Base-by-base conservation (phyloP, 2,113 vertebrate genomes). In the Hylia prasina region DNA sequence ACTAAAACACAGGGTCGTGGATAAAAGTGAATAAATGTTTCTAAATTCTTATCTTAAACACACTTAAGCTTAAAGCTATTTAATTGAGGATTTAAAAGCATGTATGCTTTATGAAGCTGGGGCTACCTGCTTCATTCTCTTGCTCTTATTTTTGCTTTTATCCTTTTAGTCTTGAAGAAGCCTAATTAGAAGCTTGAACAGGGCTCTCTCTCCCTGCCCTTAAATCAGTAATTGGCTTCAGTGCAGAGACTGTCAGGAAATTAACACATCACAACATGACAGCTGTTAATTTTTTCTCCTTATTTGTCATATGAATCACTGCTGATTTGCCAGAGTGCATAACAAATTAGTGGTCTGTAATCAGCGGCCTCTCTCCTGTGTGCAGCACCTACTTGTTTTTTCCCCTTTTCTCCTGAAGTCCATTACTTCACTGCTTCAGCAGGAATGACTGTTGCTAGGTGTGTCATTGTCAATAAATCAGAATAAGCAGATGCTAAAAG, bases 141-240 rank as follows among this genome's bases (percentile, higher is more conserved):
- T 97, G 97, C 97, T 97, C 98, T 98, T 99, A 98, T 98, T 98
- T 99, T 99, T 99, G 98, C 98, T 99, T 99, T 99, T 98, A 98
- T 99, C 98, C 98, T 98, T 99, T 99, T 99, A 99, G 98, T 99
- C 98, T 98, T 98, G 98, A 98, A 99, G 98, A 98, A 99, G 98
- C 98, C 98, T 99, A 99, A 99, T 99, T 99, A 99, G 99, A 98
- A 98, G 98, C 98, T 98, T 98, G 98, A 98, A 98, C 98, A 98
- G 98, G 98, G 98, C 97, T 98, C 98, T 98, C 98, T 98, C 98
- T 98, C 98, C 97, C 98, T 99, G 99, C 98, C 99, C 99, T 99
- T 99, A 99, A 99, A 99, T 99, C 99, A 99, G 99, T 99, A 99
- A 99, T 99, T 99, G 99, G 99, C 99, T 99, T 99, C 99, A 99